phyloP scores from a whole-genome alignment of 2,113 vertebrate genomes.

The Pterocles gutturalis region DNA sequence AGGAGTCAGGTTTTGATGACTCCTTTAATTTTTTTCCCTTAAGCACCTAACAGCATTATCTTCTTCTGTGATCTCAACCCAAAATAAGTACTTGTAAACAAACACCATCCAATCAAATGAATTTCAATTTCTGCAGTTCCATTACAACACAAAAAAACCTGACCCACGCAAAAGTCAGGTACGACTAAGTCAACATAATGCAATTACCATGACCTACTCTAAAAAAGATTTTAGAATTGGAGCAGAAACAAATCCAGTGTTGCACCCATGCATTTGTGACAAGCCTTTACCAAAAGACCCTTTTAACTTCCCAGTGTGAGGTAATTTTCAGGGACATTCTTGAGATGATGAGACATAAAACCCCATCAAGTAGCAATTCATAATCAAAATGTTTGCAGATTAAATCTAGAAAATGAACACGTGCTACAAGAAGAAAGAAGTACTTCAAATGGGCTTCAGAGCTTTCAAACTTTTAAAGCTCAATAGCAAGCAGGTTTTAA shows the following conservation, averaged over 20 bases:
- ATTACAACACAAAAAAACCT: background rate
- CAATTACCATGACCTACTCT: background rate
- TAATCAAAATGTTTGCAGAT: background rate
- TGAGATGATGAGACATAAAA: background rate
- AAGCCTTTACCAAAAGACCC: background rate
- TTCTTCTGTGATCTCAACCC: background rate
- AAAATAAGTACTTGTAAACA: background rate
- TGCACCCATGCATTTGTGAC: background rate
- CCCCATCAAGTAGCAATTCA: background rate
- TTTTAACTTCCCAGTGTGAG: slow-evolving; percentile 20
- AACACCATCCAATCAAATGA: background rate
- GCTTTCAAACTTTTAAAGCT: slow-evolving; percentile 25
- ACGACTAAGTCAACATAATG: background rate
- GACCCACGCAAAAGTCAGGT: background rate
- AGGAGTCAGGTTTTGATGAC: slow-evolving; percentile 17
- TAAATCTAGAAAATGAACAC: background rate
- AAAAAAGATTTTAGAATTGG: background rate
- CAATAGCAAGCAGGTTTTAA: background rate
- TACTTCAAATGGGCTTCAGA: background rate
- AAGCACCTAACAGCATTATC: slow-evolving; percentile 18
- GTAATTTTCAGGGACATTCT: slow-evolving; percentile 23
- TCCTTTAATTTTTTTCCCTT: background rate
- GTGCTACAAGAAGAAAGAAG: background rate
- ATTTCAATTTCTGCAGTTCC: background rate
- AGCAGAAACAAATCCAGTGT: background rate